These are phyloP conservation scores for Epicauta chinensis DNA, from an alignment of 1,140 invertebrate species.

Conservation along the genomic window DNA sequence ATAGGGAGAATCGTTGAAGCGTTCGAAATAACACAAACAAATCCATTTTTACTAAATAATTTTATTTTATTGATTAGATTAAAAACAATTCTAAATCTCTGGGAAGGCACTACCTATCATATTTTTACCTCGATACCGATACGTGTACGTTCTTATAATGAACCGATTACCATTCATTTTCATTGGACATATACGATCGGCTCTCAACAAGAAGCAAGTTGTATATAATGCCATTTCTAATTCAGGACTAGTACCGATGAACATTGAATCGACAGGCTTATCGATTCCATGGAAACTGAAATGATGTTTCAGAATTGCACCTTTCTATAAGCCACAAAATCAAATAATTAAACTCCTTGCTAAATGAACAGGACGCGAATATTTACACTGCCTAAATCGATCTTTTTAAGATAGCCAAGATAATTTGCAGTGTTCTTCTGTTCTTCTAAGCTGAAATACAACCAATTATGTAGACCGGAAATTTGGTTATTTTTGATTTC, in stretches of 20 bases:
- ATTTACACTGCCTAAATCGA: conserved; percentile 63
- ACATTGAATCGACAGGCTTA: conserved; percentile 75
- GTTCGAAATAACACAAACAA: too few relatives aligned
- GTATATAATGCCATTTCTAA: conserved; percentile 88
- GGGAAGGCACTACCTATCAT: conserved; percentile 75
- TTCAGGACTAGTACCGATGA: conserved; percentile 88
- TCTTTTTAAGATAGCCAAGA: conserved; percentile 69
- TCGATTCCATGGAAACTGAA: conserved; percentile 65
- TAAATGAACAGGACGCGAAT: too few relatives aligned
- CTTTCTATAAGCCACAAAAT: conserved; percentile 59
- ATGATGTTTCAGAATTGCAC: conserved; percentile 67
- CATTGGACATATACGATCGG: conserved; percentile 64
- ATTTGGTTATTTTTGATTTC: conserved; percentile 74
- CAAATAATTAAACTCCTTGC: not conserved
- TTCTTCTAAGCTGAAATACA: conserved; percentile 77
- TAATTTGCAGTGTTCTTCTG: conserved; percentile 60
- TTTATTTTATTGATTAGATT: too few relatives aligned
- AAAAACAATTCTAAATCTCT: conserved; percentile 54
- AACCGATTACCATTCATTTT: conserved; percentile 62
- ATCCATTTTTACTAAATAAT: too few relatives aligned
- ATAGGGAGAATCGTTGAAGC: too few relatives aligned
- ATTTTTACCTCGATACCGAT: conserved; percentile 64
- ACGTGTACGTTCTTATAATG: conserved; percentile 66
- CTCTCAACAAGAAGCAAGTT: conserved; percentile 69
- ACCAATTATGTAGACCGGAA: conserved; percentile 81